Evolutionary conservation across 2,113 vertebrate genomes (phyloP), one percentile per base, ranked within the genome.

Genomic region (Etia nguti): DNA sequence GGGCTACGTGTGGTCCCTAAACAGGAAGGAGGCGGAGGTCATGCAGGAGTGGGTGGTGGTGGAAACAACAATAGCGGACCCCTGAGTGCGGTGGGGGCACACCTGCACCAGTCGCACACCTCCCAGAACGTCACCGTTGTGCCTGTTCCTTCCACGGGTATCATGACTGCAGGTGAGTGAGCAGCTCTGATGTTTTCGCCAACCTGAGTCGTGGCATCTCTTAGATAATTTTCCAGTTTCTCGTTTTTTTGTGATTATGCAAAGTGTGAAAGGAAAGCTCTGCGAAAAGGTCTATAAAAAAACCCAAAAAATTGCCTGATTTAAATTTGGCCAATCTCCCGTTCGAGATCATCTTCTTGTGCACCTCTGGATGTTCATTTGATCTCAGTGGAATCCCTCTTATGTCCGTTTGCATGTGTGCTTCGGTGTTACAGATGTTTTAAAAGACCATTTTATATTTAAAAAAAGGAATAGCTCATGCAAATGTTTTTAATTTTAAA

Each of bases 101-200:
- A 98, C 68, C 97, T 98, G 83, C 98, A 98, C 91, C 98, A 98
- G 92, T 96, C 97, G 0, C 97, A 98, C 7, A 97, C 97, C 50
- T 98, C 98, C 26, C 98, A 99, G 97, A 99, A 99, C 90, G 98
- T 99, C 96, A 99, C 98, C 0, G 98, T 99, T 87, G 97, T 99
- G 92, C 98, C 98, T 11, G 98, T 99, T 80, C 97, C 98, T 11
- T 98, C 98, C 84, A 97, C 98, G 11, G 98, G 98, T 70, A 98
- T 99, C 93, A 98, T 99, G 98, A 98, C 98, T 54, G 97, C 98
- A 93, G 98, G 98, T 99, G 86, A 92, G 94, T 57, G 65, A 20
- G 29, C 48, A 8, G 12, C 50, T 70, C 1, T 2, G 29, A 20
- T 56, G 29, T 10, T 46, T 36, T 59, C 29, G 20, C 15, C 46